These are phyloP conservation scores for Orycteropus afer DNA, from an alignment of 2,113 vertebrate species.

Conservation along the genomic window DNA sequence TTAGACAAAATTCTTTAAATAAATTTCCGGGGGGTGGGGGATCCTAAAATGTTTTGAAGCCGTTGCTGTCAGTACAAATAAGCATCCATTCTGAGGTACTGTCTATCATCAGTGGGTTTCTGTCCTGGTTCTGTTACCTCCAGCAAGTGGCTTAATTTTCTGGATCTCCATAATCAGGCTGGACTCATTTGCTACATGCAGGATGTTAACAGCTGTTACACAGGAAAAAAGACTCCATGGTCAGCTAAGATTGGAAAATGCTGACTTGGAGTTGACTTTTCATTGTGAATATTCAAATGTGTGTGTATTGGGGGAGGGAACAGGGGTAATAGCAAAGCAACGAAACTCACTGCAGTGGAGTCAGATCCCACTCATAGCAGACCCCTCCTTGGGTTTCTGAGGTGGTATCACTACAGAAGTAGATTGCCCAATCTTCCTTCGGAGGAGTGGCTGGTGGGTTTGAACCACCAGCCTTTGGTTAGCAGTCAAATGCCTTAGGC, in stretches of 20 bases:
- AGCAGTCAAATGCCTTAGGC: no score
- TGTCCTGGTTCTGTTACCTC: not conserved
- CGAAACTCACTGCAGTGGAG: no score
- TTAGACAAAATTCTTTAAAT: slow-evolving; percentile 34
- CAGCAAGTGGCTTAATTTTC: not conserved
- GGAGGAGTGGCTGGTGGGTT: no score
- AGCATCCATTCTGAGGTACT: not conserved
- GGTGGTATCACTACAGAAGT: no score
- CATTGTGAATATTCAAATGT: not conserved
- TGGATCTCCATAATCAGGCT: not conserved
- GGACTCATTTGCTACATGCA: not conserved
- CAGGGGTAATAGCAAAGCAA: no score
- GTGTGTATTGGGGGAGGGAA: no score
- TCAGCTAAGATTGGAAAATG: not conserved
- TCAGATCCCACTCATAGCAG: no score
- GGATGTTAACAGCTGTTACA: not conserved
- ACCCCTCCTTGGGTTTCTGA: no score
- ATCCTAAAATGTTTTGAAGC: not conserved
- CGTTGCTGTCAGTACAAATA: not conserved
- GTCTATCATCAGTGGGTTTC: not conserved
- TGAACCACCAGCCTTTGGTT: no score
- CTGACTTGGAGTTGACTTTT: not conserved
- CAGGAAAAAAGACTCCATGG: not conserved
- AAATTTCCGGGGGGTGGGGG: not conserved
- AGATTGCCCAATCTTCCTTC: no score